Conservation (phyloP, 1,140 invertebrate genomes). For the Hestina assimilis region DNA sequence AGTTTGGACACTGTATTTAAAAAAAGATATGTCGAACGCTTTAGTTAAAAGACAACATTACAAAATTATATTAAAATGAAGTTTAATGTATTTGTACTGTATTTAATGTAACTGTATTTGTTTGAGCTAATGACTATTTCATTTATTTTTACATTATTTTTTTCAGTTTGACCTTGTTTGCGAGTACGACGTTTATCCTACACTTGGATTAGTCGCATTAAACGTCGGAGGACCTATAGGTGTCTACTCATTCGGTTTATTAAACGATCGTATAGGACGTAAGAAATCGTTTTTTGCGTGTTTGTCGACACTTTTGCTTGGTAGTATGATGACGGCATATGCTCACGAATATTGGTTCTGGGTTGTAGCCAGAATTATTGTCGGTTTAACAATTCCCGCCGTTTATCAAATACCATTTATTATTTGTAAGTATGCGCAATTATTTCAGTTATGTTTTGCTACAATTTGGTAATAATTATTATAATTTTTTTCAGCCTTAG, state of each 20-base stretch:
- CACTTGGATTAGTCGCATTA: slow-evolving; percentile 88
- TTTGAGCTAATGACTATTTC: too few species aligned
- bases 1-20: too few species aligned
- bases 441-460: slow-evolving; percentile 9
- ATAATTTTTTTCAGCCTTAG: slow-evolving; percentile 84
- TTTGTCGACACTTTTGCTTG: slow-evolving; percentile 85
- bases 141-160: slow-evolving; percentile 16
- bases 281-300: slow-evolving; percentile 90
- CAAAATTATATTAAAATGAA: too few species aligned
- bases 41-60: too few species aligned
- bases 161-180: slow-evolving; percentile 92
- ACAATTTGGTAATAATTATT: too few species aligned
- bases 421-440: slow-evolving; percentile 85
- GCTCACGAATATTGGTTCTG: slow-evolving; percentile 89
- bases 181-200: slow-evolving; percentile 90
- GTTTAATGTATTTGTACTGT: not conserved
- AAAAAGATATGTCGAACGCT: too few species aligned
- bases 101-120: too few species aligned
- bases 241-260: slow-evolving; percentile 89
- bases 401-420: slow-evolving; percentile 98
- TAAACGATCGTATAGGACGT: slow-evolving; percentile 91
- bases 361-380: slow-evolving; percentile 86
- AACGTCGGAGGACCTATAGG: slow-evolving; percentile 92
- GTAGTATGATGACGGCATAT: slow-evolving; percentile 87
- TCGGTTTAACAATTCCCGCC: slow-evolving; percentile 92